A percentile compares a stretch with the other conserved stretches of the same genome.
Conservation (phyloP, 2,797 vertebrate genomes). For the Peromyscus eremicus region DNA sequence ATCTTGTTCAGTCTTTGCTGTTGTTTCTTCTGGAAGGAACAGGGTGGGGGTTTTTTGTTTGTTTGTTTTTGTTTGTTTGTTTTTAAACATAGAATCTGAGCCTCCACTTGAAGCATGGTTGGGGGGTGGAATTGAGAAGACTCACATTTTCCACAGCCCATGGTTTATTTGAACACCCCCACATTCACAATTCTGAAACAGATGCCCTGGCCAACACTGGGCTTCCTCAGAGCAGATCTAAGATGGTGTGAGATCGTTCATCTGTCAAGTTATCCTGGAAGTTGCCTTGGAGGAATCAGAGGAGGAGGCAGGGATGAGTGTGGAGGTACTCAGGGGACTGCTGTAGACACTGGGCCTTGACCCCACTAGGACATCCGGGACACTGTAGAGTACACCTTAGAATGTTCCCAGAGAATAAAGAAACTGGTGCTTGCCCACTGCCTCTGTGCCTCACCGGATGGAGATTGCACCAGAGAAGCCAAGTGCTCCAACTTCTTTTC, state of each 20-base stretch:
- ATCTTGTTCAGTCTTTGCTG: not conserved
- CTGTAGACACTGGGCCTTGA: not conserved
- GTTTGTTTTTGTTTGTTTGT: not conserved
- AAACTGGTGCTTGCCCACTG: not conserved
- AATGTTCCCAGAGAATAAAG: not conserved
- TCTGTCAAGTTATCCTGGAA: not conserved
- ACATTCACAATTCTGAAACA: not conserved
- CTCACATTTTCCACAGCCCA: not conserved
- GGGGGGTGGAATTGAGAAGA: not conserved
- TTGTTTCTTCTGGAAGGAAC: not conserved
- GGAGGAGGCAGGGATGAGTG: fast-evolving
- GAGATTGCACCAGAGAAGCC: not conserved
- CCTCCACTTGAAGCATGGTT: not conserved
- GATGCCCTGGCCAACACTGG: not conserved
- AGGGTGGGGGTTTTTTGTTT: not conserved
- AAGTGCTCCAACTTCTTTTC: not conserved
- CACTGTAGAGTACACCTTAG: not conserved
- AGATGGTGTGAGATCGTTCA: not conserved
- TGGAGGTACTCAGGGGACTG: not conserved
- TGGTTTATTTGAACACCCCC: not conserved
- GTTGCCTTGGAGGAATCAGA: fast-evolving
- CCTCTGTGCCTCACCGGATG: not conserved
- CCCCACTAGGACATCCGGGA: not conserved
- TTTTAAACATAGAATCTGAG: not conserved
- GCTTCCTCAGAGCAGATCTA: not conserved